Conservation (phyloP, 2,113 vertebrate species). For the Lanius collurio region DNA sequence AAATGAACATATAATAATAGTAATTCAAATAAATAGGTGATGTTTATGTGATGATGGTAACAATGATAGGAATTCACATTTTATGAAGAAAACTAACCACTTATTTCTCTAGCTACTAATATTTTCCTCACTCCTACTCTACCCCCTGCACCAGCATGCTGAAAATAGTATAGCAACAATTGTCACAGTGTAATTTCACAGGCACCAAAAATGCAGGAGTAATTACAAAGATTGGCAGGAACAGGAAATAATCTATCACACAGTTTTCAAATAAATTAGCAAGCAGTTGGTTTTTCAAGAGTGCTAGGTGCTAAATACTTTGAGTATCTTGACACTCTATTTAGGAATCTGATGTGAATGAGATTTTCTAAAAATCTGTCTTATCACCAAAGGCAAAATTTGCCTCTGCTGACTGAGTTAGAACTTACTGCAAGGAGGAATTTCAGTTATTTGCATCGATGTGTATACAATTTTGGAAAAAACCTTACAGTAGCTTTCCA, state of each 20-base stretch:
- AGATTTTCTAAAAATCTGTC: conserved; percentile 27
- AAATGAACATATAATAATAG: background rate
- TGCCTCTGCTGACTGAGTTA: background rate
- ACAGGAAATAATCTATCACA: conserved; percentile 47
- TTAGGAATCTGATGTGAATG: conserved; percentile 10
- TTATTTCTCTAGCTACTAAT: background rate
- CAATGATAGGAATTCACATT: background rate
- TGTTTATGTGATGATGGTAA: background rate
- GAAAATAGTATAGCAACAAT: conserved; percentile 38
- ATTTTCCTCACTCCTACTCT: conserved; percentile 31
- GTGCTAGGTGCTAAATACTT: conserved; percentile 26
- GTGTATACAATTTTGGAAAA: background rate
- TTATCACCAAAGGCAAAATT: conserved; percentile 3
- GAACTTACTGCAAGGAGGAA: background rate
- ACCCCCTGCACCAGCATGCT: background rate
- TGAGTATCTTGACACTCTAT: conserved; percentile 34
- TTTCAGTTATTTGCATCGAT: background rate
- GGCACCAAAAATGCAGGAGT: conserved; percentile 12
- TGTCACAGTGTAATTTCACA: conserved; percentile 27
- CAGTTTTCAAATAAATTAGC: conserved; percentile 50
- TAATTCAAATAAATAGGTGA: background rate
- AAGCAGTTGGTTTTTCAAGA: conserved; percentile 32
- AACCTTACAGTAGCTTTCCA: background rate
- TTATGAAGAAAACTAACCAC: background rate
- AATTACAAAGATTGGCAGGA: conserved; percentile 51